Base-by-base conservation (phyloP, 2,888 invertebrate species). In the Ophion costatus region DNA sequence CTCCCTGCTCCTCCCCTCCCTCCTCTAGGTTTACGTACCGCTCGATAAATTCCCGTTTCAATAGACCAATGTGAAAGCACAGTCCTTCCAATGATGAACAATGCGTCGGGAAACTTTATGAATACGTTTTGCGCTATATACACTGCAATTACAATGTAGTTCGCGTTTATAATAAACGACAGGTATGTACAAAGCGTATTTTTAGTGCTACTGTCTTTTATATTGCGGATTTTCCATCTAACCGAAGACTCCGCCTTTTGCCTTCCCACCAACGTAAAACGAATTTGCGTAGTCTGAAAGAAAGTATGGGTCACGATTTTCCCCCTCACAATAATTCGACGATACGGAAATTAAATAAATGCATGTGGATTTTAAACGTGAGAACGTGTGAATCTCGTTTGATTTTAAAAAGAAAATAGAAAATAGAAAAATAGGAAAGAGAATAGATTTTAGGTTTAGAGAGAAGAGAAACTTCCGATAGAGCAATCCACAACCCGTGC, bases 31-130 rank as follows among this genome's bases (percentile, higher is more conserved):
- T 69, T 69, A 59, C 61, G 61, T 59, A 61, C 45, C 69, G 59
- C 77, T 38, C 42, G 45, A 70, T 42, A 70, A 22, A 51, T 45
- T 45, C 42, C 3, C 70, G 51, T 63, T 63, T 63, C 33, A 61
- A 70, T 20, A 22, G 22, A 38, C 33, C 57, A 64, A 22, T 76
- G 63, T 56, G 63, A 63, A 70, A 33, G 70, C 33, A 71, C 45
- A 10, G 38, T 79, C 22, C 45, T 79, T 45, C 51, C 70, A 38
- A 71, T 51, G 42, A 64, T 79, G 51, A 71, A 79, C 70, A 79
- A 79, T 79, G 70, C 63, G 20, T 17, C 24, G 10, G 63, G 63
- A 63, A 79, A 70, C 63, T 70, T 70, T 56, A 63, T 70, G 79
- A 79, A 79, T 63, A 79, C 38, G 63, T 33, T 56, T 56, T 22